A percentile compares a stretch with the other conserved stretches of the same genome.
Conservation (phyloP, 2,113 vertebrate species). For the Peromyscus californicus region DNA sequence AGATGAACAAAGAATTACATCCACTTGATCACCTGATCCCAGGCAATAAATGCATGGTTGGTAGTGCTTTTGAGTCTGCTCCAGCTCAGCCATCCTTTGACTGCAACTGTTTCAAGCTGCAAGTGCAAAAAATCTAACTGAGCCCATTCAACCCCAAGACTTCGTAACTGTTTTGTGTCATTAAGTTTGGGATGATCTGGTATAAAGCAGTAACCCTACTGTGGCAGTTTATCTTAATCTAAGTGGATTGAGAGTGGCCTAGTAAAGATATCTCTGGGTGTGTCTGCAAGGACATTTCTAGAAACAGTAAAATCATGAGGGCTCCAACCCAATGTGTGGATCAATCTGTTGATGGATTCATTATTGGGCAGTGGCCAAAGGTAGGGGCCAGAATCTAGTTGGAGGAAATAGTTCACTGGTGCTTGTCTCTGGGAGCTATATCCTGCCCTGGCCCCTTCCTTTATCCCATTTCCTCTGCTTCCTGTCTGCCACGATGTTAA, state of each 20-base stretch:
- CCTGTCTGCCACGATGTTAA: not conserved
- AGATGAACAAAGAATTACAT: not conserved
- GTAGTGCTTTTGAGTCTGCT: not conserved
- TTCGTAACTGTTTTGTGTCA: not conserved
- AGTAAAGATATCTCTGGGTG: not conserved
- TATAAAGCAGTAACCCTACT: not conserved
- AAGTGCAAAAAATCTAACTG: not conserved
- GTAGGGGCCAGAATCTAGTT: not conserved
- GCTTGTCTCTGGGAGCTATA: not conserved
- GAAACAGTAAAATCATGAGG: not conserved
- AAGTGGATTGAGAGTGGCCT: not conserved
- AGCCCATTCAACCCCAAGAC: not conserved
- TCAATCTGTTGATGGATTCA: not conserved
- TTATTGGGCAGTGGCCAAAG: not conserved
- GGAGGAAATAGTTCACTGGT: not conserved
- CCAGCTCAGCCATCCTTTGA: not conserved
- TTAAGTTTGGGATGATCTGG: not conserved
- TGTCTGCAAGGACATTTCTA: not conserved
- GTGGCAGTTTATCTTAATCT: not conserved
- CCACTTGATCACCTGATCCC: not conserved
- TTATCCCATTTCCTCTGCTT: not conserved
- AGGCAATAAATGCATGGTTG: not conserved
- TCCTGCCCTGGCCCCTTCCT: not conserved
- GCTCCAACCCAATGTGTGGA: not conserved
- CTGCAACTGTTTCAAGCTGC: not conserved